Evolutionary conservation across 2,888 invertebrate species (phyloP), one percentile per base, ranked within the genome.

Genomic region (Nephrotoma appendiculata): DNA sequence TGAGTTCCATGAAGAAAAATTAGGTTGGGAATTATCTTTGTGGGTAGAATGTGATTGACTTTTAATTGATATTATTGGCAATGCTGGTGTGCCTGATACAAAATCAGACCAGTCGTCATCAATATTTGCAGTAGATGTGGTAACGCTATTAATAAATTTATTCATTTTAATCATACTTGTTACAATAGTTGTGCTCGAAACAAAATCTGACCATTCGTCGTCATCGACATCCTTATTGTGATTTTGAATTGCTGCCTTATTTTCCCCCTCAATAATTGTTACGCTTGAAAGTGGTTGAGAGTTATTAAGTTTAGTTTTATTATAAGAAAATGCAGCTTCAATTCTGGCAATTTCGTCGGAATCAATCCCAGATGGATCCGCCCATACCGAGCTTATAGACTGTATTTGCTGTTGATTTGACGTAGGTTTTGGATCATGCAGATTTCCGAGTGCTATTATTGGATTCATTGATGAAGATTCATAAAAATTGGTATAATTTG

Each of bases 31-130:
- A n/a, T 71, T 19, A 12, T 5, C 41, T n/a, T 45, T 86, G 41
- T 71, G 85, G 41, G 6, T 45, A n/a, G 48, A n/a, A 5, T 48
- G 1, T 15, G 43, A 15, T 83, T 83, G 41, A 41, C n/a, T 41
- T n/a, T 42, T 41, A 42, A 2, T 84, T 15, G 41, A 42, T 84
- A 42, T 12, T 2, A 42, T 45, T 19, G 86, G 7, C 12, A 87
- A 31, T 5, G 88, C 86, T 43, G 88, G 88, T 11, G 90, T 90
- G 87, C 91, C 89, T 87, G 91, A 93, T 44, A 93, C 92, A 90
- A 93, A 93, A 88, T 93, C 93, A 3, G 92, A 92, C 93, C 93
- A 93, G 88, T 93, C 93, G 87, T 93, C 93, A 86, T 93, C 93
- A 86, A 91, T 91, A 41, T 71, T 85, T 86, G 86, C 0, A 87